Conservation (phyloP, 2,797 vertebrate species). For the Fringilla coelebs region DNA sequence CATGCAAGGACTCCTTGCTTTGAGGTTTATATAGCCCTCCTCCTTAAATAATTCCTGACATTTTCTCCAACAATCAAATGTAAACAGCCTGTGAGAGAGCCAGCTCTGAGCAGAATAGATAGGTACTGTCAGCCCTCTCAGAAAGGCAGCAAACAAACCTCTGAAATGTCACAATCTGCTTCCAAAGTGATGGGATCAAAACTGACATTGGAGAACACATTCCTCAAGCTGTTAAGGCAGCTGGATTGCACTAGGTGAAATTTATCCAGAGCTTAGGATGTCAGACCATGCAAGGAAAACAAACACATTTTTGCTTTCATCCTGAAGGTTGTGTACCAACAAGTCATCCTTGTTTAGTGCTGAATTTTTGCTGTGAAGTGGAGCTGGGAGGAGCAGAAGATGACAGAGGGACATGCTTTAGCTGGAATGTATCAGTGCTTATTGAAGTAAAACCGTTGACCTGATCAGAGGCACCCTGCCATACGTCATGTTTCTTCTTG, state of each 20-base stretch:
- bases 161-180: constrained; percentile 70
- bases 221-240: constrained; percentile 65
- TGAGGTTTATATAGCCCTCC: constrained; percentile 56
- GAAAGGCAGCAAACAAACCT: constrained; percentile 53
- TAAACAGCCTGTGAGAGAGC: constrained; percentile 56
- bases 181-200: constrained; percentile 64
- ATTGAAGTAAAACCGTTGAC: constrained; percentile 4
- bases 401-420: constrained; percentile 36
- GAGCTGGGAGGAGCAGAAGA: constrained; percentile 4
- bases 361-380: constrained; percentile 37
- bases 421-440: constrained; percentile 52
- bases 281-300: constrained; percentile 61
- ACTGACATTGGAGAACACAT: constrained; percentile 56
- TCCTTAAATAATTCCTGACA: constrained; percentile 57
- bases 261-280: constrained; percentile 62
- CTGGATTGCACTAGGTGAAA: constrained; percentile 66
- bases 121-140: constrained; percentile 47
- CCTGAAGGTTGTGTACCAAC: constrained; percentile 50
- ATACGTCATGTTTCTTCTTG: constrained; percentile 26
- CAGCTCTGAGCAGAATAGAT: constrained; percentile 46
- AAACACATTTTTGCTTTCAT: constrained; percentile 62
- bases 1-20: constrained; percentile 26
- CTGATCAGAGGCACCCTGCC: background rate
- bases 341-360: constrained; percentile 57
- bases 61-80: constrained; percentile 43